Base-by-base conservation (phyloP, 1,140 invertebrate genomes). In the Tyrophagus putrescentiae region DNA sequence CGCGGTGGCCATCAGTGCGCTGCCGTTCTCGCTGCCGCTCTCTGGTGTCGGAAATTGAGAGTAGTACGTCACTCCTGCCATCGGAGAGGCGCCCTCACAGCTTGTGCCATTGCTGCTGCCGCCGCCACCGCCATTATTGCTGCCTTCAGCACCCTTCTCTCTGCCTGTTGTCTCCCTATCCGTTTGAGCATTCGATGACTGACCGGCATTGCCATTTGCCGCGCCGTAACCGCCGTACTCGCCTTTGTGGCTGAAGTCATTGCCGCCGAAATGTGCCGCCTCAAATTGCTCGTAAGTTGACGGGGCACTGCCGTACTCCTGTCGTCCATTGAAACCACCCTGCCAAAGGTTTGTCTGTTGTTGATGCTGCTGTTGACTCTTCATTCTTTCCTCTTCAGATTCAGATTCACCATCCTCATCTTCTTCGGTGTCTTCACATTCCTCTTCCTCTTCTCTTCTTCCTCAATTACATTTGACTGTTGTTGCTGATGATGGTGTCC, bases 41-140 rank as follows among this genome's bases (percentile, higher is more conserved):
- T 48, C 45, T 48, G 45, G 45, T 48, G 45, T 48, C 21, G 45
- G 45, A 21, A 7, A 48, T 48, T 48, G 45, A 7, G 45, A 48
- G 31, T 48, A 48, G 18, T 48, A 48, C 7, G 13, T 29, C 21
- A 7, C 31, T 18, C 13, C 13, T 39, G 13, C 13, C 13, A 21
- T 18, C 9, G 45, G 7, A 48, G 45, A 21, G 31, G 18, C 7
- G 9, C 18, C 45, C 13, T 48, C 31, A 7, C 45, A 21, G 31
- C 31, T 48, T 21, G 7, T 7, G 13, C 31, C 45, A n/a, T n/a
- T n/a, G n/a, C n/a, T n/a, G n/a, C n/a, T n/a, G n/a, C n/a, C n/a
- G n/a, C n/a, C n/a, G n/a, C n/a, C n/a, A n/a, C n/a, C n/a, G n/a
- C n/a, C n/a, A n/a, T n/a, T n/a, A n/a, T n/a, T n/a, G n/a, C n/a